Evolutionary conservation across 2,797 vertebrate genomes (phyloP), one percentile per base, ranked within the genome.

Genomic region (Helarctos malayanus): DNA sequence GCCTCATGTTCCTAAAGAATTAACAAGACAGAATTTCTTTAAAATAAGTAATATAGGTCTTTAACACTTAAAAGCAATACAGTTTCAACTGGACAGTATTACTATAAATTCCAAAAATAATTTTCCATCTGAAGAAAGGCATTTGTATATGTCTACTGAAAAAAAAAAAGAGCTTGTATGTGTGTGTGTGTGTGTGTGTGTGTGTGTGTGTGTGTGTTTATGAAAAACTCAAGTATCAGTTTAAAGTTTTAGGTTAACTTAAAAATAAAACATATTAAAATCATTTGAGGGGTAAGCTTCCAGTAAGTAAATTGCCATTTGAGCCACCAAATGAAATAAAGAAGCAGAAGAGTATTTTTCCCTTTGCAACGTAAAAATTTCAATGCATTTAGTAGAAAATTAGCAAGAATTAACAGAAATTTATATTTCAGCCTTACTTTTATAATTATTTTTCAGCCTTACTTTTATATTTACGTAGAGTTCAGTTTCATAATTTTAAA

Each of bases 251-350:
- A 65, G 45, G 38, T 83, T 11, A 90, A 71, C 25, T 35, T 19
- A 35, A 61, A 92, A 75, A 83, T 54, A 84, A 96, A 91, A 18
- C 12, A 41, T n/a, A 65, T 27, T 87, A 88, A 91, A 95, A 52
- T 56, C 21, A 85, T 1, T 10, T 54, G 13, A 69, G 5, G 49
- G 32, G 27, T 75, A 32, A 45, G 16, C 35, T 75, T 82, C 83
- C 47, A 14, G 38, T 68, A 75, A 35, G 57, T 41, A 84, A 82
- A 19, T 15, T 86, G 52, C 15, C 21, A 69, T 89, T 68, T 94
- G 84, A 85, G 3, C 6, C 47, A 73, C 19, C 47, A 78, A 71
- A 56, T 80, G 18, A 86, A 79, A 92, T 38, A 76, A 45, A 82
- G 16, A 75, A 87, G 19, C 12, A 71, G n/a, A 56, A 80, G 80